These are phyloP conservation scores for Penaeus chinensis DNA, from an alignment of 1,140 invertebrate genomes.

Conservation along the genomic window DNA sequence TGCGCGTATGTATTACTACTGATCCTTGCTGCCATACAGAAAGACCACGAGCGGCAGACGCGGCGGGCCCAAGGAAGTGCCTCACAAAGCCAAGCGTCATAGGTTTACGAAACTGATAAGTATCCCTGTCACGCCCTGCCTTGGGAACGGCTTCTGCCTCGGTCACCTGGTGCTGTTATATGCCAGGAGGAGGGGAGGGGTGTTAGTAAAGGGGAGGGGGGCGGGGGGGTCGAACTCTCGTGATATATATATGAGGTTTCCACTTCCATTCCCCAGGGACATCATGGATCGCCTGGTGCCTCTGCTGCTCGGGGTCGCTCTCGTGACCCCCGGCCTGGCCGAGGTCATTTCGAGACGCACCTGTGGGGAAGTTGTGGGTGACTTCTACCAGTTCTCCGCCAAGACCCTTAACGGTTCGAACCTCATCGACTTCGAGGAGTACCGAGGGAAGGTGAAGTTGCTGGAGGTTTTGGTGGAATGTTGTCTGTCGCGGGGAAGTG, in stretches of 20 bases:
- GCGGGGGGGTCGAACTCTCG: not conserved
- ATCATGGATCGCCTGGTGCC: slow-evolving; percentile 42
- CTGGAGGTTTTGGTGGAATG: not conserved
- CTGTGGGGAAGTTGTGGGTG: slow-evolving; percentile 45
- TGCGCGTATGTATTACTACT: too few species aligned
- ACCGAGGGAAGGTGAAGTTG: slow-evolving; percentile 66
- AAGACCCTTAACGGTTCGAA: slow-evolving; percentile 54
- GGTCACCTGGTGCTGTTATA: too few species aligned
- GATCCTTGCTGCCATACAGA: too few species aligned
- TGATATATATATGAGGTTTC: not conserved
- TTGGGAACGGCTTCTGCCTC: too few species aligned
- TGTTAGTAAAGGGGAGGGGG: too few species aligned
- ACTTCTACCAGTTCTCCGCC: slow-evolving; percentile 63
- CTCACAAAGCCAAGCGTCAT: too few species aligned
- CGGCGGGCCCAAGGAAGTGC: too few species aligned
- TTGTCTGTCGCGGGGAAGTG: slow-evolving; percentile 17
- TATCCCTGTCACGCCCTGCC: too few species aligned
- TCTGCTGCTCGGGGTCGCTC: slow-evolving; percentile 49
- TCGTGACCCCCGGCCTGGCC: slow-evolving; percentile 32
- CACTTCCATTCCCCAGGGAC: not conserved
- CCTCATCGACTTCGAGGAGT: slow-evolving; percentile 64
- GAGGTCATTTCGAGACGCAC: slow-evolving; percentile 38
- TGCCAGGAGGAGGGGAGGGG: not conserved
- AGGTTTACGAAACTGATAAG: too few species aligned
- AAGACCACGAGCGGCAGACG: too few species aligned